phyloP scores from a whole-genome alignment of 2,888 invertebrate genomes.

The Chesias legatella region DNA sequence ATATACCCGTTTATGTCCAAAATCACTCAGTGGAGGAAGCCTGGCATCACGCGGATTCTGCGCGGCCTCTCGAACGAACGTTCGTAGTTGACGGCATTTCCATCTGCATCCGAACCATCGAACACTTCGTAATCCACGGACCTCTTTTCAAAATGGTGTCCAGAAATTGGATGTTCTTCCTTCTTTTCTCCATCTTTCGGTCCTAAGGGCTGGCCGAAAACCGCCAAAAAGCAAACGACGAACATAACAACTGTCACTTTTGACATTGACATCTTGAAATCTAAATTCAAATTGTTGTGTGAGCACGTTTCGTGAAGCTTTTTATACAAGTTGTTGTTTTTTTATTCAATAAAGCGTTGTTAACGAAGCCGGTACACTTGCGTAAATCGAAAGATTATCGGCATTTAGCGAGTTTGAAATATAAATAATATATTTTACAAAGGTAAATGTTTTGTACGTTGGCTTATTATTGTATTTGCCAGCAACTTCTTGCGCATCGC shows the following conservation, averaged over 20 bases:
- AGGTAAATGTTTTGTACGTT: too few relatives aligned
- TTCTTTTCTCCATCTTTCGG: slow-evolving; percentile 2
- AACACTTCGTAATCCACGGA: slow-evolving; percentile 44
- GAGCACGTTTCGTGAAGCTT: slow-evolving; percentile 20
- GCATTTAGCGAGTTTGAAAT: slow-evolving; percentile 18
- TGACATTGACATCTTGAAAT: slow-evolving; percentile 42
- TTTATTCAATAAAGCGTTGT: slow-evolving; percentile 31
- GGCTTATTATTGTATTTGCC: too few relatives aligned
- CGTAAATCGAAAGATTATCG: slow-evolving; percentile 17
- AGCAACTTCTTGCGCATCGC: too few relatives aligned
- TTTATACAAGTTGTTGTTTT: slow-evolving; percentile 29
- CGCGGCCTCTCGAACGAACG: slow-evolving; percentile 49
- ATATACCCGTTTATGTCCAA: slow-evolving; percentile 12
- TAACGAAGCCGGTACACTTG: slow-evolving; percentile 13
- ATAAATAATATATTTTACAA: neutral
- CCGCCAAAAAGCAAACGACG: slow-evolving; percentile 37
- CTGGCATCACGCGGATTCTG: slow-evolving; percentile 57
- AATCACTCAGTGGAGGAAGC: slow-evolving; percentile 47
- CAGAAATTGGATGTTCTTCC: slow-evolving; percentile 4
- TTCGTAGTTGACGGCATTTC: slow-evolving; percentile 34
- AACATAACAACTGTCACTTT: slow-evolving; percentile 43
- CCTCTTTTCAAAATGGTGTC: slow-evolving; percentile 51
- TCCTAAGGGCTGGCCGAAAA: slow-evolving; percentile 27
- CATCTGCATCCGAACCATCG: slow-evolving; percentile 36
- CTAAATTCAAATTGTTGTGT: slow-evolving; percentile 16